These are phyloP conservation scores for Holothuria scabra DNA, from an alignment of 53 echinoderm and acorn worm species.

Conservation along the genomic window DNA sequence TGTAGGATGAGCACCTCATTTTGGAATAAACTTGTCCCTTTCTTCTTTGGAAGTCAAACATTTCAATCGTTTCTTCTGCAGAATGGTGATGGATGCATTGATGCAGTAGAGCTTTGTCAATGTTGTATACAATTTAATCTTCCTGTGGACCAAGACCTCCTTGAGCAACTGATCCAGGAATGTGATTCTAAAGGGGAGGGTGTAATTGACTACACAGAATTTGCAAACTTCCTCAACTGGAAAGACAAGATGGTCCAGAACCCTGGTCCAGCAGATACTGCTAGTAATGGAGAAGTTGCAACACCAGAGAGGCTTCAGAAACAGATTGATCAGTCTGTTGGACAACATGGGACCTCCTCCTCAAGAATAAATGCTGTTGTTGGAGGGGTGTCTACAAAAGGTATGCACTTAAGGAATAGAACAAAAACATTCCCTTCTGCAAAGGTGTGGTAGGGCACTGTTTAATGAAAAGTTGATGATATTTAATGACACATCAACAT, in stretches of 20 bases:
- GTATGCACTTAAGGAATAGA: constrained; percentile 37
- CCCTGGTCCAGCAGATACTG: constrained; percentile 25
- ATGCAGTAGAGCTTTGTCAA: constrained; percentile 81
- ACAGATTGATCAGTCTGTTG: constrained; percentile 89
- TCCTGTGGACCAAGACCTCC: constrained; percentile 85
- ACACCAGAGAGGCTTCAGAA: constrained; percentile 76
- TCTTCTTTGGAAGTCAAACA: too few species aligned
- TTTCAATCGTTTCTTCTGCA: constrained; percentile 11
- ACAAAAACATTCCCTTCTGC: too few species aligned
- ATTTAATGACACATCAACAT: too few species aligned
- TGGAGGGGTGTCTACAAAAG: constrained; percentile 87
- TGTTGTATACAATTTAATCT: constrained; percentile 97
- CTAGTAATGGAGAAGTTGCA: constrained; percentile 33
- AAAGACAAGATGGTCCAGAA: constrained; percentile 92
- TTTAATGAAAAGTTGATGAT: too few species aligned
- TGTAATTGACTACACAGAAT: constrained; percentile 82
- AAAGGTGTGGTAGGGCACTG: too few species aligned
- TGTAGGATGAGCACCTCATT: too few species aligned
- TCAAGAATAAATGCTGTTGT: constrained; percentile 87
- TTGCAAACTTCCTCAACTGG: constrained; percentile 99
- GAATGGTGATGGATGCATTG: constrained; percentile 91
- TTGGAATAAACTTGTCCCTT: too few species aligned
- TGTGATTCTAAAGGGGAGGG: constrained; percentile 82
- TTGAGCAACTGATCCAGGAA: constrained; percentile 81
- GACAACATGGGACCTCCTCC: constrained; percentile 91